Conservation (phyloP, 2,888 invertebrate species). For the Beris morrisii region DNA sequence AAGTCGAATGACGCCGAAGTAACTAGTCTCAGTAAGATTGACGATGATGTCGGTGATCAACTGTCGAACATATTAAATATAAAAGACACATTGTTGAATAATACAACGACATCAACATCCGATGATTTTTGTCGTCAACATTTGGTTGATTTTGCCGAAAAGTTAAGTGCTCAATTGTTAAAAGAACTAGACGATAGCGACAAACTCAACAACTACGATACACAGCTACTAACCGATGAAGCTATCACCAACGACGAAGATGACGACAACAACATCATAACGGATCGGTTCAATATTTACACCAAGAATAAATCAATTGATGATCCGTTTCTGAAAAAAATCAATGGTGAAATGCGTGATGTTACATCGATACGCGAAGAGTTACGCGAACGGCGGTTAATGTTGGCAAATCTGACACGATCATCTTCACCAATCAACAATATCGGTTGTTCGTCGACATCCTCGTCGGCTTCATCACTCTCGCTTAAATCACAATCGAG, state of each 20-base stretch:
- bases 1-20: not conserved
- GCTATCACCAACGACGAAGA: not conserved
- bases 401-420: slow-evolving; percentile 54
- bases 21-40: not conserved
- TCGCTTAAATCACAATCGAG: slow-evolving; percentile 43
- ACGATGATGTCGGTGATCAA: not conserved
- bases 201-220: not conserved
- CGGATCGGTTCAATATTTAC: not conserved
- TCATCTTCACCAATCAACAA: slow-evolving; percentile 44
- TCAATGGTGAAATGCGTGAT: slow-evolving; percentile 47
- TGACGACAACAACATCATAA: not conserved
- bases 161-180: slow-evolving; percentile 77
- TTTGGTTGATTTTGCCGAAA: slow-evolving; percentile 78
- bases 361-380: slow-evolving; percentile 52
- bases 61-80: slow-evolving; percentile 58
- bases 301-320: slow-evolving; percentile 9
- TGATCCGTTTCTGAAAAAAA: slow-evolving; percentile 39
- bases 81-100: slow-evolving; percentile 31
- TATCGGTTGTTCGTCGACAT: slow-evolving; percentile 48
- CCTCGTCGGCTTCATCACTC: slow-evolving; percentile 52
- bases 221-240: not conserved
- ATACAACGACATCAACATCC: slow-evolving; percentile 44
- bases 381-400: slow-evolving; percentile 53
- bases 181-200: slow-evolving; percentile 69
- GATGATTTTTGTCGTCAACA: slow-evolving; percentile 67